Evolutionary conservation across 2,888 invertebrate species (phyloP).

Genomic region (Argyra leucocephala): DNA sequence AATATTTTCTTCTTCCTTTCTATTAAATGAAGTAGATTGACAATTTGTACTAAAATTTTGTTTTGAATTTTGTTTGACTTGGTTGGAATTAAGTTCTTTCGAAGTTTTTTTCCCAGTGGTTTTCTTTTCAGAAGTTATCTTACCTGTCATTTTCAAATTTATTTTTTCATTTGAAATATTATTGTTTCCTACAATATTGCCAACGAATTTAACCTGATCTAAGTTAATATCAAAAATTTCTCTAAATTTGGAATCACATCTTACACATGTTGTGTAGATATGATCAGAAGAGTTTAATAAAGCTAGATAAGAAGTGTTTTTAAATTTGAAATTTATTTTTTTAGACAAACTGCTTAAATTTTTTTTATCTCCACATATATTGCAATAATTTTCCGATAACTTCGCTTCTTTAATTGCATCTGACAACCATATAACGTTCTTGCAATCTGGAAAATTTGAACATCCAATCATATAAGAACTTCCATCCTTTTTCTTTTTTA

Average conservation of each 20-base stretch:
- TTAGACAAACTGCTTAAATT: conserved; percentile 8
- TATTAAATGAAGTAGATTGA: neutral
- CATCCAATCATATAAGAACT: conserved; percentile 66
- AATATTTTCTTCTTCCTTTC: neutral
- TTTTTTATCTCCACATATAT: conserved; percentile 32
- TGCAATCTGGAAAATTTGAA: conserved; percentile 68
- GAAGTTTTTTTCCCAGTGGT: neutral
- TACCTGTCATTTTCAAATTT: neutral
- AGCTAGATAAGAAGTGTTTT: conserved; percentile 29
- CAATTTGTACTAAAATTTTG: neutral
- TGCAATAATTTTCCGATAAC: conserved; percentile 58
- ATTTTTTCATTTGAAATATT: conserved; percentile 11
- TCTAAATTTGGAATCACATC: conserved; percentile 37
- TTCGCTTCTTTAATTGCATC: conserved; percentile 55
- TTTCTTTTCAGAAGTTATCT: neutral
- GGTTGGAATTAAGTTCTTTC: neutral
- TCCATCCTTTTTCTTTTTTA: conserved; percentile 59
- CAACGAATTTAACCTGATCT: conserved; percentile 36
- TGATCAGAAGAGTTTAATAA: conserved; percentile 34
- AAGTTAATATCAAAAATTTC: conserved; percentile 37
- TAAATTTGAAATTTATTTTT: conserved; percentile 25
- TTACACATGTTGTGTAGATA: conserved; percentile 38
- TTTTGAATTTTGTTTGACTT: neutral
- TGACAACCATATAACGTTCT: conserved; percentile 74
- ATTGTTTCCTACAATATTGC: conserved; percentile 32